Evolutionary conservation across 2,888 invertebrate species (phyloP), one percentile per base, ranked within the genome.

Genomic region (Anaspis maculata): DNA sequence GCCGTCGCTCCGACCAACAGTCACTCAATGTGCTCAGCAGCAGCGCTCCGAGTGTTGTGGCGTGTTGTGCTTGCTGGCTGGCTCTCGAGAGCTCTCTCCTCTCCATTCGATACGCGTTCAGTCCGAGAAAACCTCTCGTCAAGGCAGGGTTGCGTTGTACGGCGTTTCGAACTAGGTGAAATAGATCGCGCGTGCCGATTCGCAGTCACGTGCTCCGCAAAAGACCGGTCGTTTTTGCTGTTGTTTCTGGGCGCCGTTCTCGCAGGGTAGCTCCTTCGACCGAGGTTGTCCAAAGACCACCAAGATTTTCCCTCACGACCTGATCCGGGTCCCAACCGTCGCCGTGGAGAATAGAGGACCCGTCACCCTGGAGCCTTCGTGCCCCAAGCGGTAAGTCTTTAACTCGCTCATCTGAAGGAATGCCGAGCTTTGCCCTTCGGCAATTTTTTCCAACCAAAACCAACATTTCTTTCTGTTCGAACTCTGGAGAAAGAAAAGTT

Each of bases 341-440:
- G 51, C 53, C 48, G 54, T 57, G 61, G 59, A 59, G 49, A 56
- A 55, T 48, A 50, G 57, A 47, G 56, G 53, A 39, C 44, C 56
- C 37, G 50, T 54, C 58, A 57, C 57, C 51, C 63, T 65, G 63
- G 64, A 64, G 59, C 52, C 62, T 47, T 52, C 62, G 56, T 61
- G 60, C 56, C 60, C 59, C 43, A 64, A 63, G 53, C 50, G 64
- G 62, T 62, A 44, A 54, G 57, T 22, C 5, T 9, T 9, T 9
- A 19, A 19, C 19, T 6, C 19, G 19, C n/a, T n/a, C n/a, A n/a
- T n/a, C n/a, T n/a, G n/a, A n/a, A n/a, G n/a, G n/a, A n/a, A n/a
- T n/a, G n/a, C n/a, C n/a, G n/a, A n/a, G n/a, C n/a, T n/a, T n/a
- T n/a, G n/a, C n/a, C n/a, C n/a, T n/a, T n/a, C n/a, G n/a, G n/a